Evolutionary conservation across 1,140 invertebrate species (phyloP), one percentile per base, ranked within the genome.

Genomic region (Dreissena rostriformis): DNA sequence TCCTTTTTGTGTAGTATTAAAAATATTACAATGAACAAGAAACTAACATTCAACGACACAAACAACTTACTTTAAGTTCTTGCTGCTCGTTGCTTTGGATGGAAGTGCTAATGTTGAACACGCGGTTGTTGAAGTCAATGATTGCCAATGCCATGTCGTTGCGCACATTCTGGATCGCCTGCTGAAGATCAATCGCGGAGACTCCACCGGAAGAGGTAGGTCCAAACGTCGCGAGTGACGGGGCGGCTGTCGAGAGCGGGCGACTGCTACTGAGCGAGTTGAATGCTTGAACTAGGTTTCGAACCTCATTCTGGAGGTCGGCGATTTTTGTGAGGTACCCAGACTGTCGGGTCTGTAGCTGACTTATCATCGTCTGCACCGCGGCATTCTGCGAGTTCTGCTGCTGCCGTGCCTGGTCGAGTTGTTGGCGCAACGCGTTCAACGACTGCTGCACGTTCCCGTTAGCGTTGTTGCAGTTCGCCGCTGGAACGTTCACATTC

Each of bases 251-350:
- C 1, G 79, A 73, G 14, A 53, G 24, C 14, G 68, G 68, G n/a
- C 24, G 26, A 5, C 39, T 26, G 29, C 28, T 52, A 53, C 71
- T 51, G 1, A 66, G 26, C 19, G 53, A 22, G 65, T 82, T 82
- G 29, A 82, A 82, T 2, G 79, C 79, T 7, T 12, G 12, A 7
- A 82, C 79, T 15, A 82, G 57, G 22, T 82, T 82, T 14, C 28
- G 8, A 4, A 82, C 79, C 39, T 82, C 79, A 61, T 74, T 82
- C 55, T 82, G 79, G 19, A 82, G 79, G 26, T 82, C 79, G 0
- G 79, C 14, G 19, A 82, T 82, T 29, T 82, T 73, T 24, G n/a
- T 73, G 6, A 82, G 15, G 68, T 82, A 82, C 4, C 79, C 79
- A 15, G 29, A 61, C 53, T 82, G 79, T 39, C 72, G 70, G 14